Evolutionary conservation across 2,888 invertebrate species (phyloP).

Genomic region (Zygothrica quintamaculata): DNA sequence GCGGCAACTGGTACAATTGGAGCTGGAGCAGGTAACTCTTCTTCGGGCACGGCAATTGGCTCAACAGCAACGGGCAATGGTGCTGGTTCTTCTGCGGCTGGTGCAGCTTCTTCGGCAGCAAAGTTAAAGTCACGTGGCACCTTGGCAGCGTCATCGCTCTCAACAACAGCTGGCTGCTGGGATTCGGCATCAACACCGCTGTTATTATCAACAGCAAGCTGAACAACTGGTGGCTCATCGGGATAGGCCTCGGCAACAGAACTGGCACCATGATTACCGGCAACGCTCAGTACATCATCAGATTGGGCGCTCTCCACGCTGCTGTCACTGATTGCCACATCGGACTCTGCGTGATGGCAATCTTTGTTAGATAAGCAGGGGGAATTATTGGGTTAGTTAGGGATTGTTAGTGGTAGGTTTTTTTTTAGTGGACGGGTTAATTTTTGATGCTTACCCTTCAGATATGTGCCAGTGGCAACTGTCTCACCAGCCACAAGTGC

Average conservation of each 20-base stretch:
- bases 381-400: constrained; percentile 26
- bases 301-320: constrained; percentile 63
- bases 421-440: not conserved
- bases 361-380: constrained; percentile 69
- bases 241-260: constrained; percentile 84
- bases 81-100: constrained; percentile 46
- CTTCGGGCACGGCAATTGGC: constrained; percentile 48
- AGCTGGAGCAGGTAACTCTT: constrained; percentile 74
- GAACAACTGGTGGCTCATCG: constrained; percentile 65
- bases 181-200: constrained; percentile 46
- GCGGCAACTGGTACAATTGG: constrained; percentile 76
- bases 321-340: constrained; percentile 61
- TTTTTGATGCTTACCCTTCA: constrained; percentile 77
- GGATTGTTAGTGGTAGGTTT: constrained; percentile 23
- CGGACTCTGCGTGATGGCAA: constrained; percentile 82
- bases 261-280: constrained; percentile 77
- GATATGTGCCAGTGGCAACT: constrained; percentile 82
- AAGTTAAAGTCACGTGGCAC: constrained; percentile 82
- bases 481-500: constrained; percentile 84
- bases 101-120: constrained; percentile 68
- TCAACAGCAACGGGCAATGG: constrained; percentile 47
- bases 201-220: constrained; percentile 57
- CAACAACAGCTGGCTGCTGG: constrained; percentile 45
- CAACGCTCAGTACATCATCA: constrained; percentile 76
- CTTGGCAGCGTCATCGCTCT: constrained; percentile 77